Base-by-base conservation (phyloP, 2,888 invertebrate genomes). In the Trichopoda pennipes region DNA sequence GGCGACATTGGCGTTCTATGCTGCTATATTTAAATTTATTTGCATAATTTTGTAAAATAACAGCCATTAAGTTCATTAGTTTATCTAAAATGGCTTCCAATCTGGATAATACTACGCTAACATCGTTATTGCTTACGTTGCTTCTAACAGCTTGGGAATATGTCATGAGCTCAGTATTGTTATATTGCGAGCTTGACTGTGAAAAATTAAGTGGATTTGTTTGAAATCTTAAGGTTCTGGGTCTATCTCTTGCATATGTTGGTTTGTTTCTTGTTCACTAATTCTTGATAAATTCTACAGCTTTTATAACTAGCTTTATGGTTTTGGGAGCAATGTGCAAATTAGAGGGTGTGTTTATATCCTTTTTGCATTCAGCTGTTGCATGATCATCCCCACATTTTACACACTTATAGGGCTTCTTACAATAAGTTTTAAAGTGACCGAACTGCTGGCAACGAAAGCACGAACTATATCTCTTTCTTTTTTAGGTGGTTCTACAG, bases 21-120 rank as follows among this genome's bases (percentile, higher is more conserved):
- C n/a, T n/a, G n/a, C n/a, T n/a, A n/a, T n/a, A n/a, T n/a, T n/a
- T n/a, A n/a, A n/a, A n/a, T 56, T 56, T 56, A 56, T 47, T 47
- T 17, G 47, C 47, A 47, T 47, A 47, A 47, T 17, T 47, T 47
- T 47, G n/a, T 47, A 47, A 7, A 17, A 47, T 32, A 32, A 56
- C 55, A 56, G 55, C 32, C 55, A 56, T 56, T 28, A 56, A 56
- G 9, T 58, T 58, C 58, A 38, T 58, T 58, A 38, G 19, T 38
- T 58, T 58, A n/a, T 58, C 58, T 38, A 38, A 38, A 9, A 38
- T 58, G 38, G 19, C 19, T 38, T 38, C 38, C 6, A 58, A 35
- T 19, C 38, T 58, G 4, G 51, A 53, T 23, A 53, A 53, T n/a
- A n/a, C n/a, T n/a, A n/a, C n/a, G n/a, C n/a, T n/a, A 14, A 19